Evolutionary conservation across 2,888 invertebrate species (phyloP), one percentile per base, ranked within the genome.

Genomic region (Tortricodes alternella): DNA sequence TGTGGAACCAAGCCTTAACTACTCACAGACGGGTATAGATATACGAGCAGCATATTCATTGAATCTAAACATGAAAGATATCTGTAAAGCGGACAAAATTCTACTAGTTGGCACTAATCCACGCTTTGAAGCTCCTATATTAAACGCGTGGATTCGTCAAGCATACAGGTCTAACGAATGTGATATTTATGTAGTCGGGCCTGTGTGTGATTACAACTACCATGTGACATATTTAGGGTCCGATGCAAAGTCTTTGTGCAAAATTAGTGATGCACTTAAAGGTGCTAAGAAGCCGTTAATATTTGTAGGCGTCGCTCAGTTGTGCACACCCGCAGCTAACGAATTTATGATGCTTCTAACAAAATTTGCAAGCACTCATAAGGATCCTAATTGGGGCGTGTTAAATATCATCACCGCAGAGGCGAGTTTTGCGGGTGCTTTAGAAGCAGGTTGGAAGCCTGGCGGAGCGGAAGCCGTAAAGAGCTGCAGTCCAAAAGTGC

Each of bases 81-180:
- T 89, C 19, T 67, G 65, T 13, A 62, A 69, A 46, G 96, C 99
- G 11, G 99, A 99, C 86, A 93, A 95, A 61, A 94, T 99, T 58
- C 80, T 99, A 18, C 89, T 99, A 32, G 93, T 99, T 58, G 99
- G 99, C 41, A 98, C 99, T 1, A 99, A 99, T 91, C 98, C 99
- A 1, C 93, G 99, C 64, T 98, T 96, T 77, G 99, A 99, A 88
- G 99, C 99, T 8, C 98, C 99, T 0, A 90, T 99, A 46, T 91
- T 99, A 46, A 99, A 99, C 80, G 95, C 98, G 0, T 94, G 99
- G 76, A 94, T 99, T 63, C 93, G 99, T 49, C 98, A 99, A 85
- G 94, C 96, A 46, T 99, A 96, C 83, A 92, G 97, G 32, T 95
- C 95, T 73, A 98, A 97, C 74, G 99, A 99, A 78, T 92, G 96